Percentiles rank a stretch among this genome's conserved stretches.
Evolutionary conservation across 92 coral and sea anemone species (phyloP).

Genomic region (Porites cylindrica): DNA sequence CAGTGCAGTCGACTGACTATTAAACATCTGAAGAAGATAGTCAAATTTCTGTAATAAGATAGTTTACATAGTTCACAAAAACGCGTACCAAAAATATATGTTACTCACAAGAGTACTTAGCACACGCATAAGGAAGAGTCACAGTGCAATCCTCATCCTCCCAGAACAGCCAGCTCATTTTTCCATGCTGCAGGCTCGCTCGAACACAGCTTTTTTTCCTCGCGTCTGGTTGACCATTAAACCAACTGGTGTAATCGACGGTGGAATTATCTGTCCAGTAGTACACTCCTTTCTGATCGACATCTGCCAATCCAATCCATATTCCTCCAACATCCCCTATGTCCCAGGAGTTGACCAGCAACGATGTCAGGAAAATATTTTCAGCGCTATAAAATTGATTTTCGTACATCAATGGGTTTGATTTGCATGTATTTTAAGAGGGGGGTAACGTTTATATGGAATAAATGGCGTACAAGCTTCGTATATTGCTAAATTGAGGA

Average conservation of each 20-base stretch:
- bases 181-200: conserved; percentile 69
- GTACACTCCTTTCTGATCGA: conserved; percentile 68
- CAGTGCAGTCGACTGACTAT: too few relatives aligned
- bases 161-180: conserved; percentile 93
- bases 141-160: conserved; percentile 72
- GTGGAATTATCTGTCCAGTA: conserved; percentile 76
- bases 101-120: conserved; percentile 61
- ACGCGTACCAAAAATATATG: neutral
- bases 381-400: conserved; percentile 47
- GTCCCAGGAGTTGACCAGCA: conserved; percentile 88
- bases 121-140: conserved; percentile 79
- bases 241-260: conserved; percentile 86
- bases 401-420: neutral
- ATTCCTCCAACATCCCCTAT: conserved; percentile 70
- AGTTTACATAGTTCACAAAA: too few relatives aligned
- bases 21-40: too few relatives aligned
- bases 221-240: conserved; percentile 90
- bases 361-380: conserved; percentile 71
- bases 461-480: too few relatives aligned
- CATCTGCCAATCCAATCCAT: conserved; percentile 87
- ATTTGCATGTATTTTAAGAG: too few relatives aligned
- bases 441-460: too few relatives aligned
- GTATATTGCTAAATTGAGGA: too few relatives aligned
- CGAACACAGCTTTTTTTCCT: conserved; percentile 87
- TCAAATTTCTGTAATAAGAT: too few relatives aligned